phyloP scores from a whole-genome alignment of 2,888 invertebrate species.

The Macropis europaea region DNA sequence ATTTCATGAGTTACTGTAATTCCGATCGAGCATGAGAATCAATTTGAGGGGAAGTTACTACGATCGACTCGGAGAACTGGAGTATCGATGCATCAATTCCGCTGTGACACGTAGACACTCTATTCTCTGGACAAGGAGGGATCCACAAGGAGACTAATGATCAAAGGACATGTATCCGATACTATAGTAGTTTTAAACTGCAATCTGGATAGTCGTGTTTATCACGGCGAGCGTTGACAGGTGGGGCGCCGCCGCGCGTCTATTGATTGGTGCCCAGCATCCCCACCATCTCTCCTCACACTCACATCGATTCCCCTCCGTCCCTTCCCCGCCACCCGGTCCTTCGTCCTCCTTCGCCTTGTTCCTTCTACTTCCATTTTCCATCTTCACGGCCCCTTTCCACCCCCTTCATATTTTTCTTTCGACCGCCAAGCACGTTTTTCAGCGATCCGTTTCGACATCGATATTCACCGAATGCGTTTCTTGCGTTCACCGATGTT shows the following conservation, averaged over 20 bases:
- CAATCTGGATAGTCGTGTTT: slow-evolving; percentile 56
- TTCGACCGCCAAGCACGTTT: slow-evolving; percentile 18
- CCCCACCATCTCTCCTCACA: slow-evolving; percentile 58
- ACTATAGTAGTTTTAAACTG: slow-evolving; percentile 50
- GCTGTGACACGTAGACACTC: no score
- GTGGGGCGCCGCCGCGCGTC: slow-evolving; percentile 68
- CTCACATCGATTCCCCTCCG: slow-evolving; percentile 63
- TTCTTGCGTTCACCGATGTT: slow-evolving; percentile 8
- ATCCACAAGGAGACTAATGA: no score
- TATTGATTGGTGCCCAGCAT: slow-evolving; percentile 65
- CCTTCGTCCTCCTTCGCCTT: slow-evolving; percentile 28
- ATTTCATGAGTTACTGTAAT: no score
- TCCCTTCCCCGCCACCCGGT: slow-evolving; percentile 13
- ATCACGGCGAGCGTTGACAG: slow-evolving; percentile 64
- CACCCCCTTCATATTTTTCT: slow-evolving; percentile 29
- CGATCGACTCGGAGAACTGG: no score
- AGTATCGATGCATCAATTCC: no score
- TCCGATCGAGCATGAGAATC: no score
- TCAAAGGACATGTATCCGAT: not conserved
- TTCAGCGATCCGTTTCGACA: slow-evolving; percentile 24
- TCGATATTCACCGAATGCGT: slow-evolving; percentile 25
- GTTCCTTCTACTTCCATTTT: slow-evolving; percentile 19
- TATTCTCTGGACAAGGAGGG: no score
- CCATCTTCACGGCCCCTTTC: not conserved
- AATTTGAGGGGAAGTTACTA: no score